Evolutionary conservation across 2,888 invertebrate species (phyloP).

Genomic region (Holacanthella duospinosa): DNA sequence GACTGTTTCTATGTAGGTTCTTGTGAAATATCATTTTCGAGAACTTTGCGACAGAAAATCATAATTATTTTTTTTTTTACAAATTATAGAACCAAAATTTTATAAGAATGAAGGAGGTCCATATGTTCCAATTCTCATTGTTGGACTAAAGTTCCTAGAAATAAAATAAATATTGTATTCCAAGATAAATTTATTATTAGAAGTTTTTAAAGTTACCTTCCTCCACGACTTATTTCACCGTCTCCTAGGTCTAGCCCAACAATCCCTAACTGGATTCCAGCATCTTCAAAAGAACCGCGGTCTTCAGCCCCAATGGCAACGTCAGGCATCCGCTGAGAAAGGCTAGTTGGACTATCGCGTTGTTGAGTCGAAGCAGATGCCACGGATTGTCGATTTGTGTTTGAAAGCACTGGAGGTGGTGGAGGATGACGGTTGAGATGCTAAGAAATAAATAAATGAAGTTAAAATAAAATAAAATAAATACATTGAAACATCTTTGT

Average conservation of each 20-base stretch:
- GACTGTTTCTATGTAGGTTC: background rate
- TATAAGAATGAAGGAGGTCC: background rate
- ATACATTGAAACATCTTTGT: no score
- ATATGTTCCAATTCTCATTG: background rate
- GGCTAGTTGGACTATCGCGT: background rate
- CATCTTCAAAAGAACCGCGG: background rate
- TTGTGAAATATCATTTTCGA: background rate
- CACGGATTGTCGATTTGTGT: background rate
- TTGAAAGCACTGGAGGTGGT: background rate
- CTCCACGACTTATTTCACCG: background rate
- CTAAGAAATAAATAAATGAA: background rate
- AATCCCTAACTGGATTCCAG: background rate
- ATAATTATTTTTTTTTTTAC: no score
- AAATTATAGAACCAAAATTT: background rate
- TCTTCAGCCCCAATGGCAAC: constrained; percentile 2
- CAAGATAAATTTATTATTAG: no score
- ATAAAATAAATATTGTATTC: background rate
- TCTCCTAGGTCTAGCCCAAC: background rate
- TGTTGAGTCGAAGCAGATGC: background rate
- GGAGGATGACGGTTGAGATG: constrained; percentile 1
- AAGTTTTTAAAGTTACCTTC: no score
- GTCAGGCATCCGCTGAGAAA: constrained; percentile 1
- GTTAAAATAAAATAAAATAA: background rate
- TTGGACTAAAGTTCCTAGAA: constrained; percentile 3
- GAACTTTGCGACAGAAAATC: no score